Evolutionary conservation across 2,113 vertebrate species (phyloP).

Genomic region (Oryzias celebensis): DNA sequence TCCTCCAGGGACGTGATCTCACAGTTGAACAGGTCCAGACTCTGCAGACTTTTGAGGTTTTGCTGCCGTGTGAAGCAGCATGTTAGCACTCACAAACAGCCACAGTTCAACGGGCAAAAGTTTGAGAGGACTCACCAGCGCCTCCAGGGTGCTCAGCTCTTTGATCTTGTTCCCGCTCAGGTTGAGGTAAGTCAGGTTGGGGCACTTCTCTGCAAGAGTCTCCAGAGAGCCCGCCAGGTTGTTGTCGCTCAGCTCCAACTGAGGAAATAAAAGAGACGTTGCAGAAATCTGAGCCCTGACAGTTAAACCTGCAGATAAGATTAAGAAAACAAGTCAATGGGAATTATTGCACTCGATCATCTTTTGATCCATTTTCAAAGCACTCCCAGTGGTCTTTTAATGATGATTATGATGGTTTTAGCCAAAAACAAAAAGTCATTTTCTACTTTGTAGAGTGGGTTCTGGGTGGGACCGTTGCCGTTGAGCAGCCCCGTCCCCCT

Average conservation of each 20-base stretch:
- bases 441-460: too few relatives aligned
- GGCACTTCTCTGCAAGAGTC: conserved; percentile 81
- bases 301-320: too few relatives aligned
- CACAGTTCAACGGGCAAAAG: not conserved
- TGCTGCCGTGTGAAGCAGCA: conserved; percentile 59
- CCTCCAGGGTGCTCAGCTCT: conserved; percentile 84
- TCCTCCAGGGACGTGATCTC: conserved; percentile 83
- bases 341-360: too few relatives aligned
- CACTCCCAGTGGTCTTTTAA: too few relatives aligned
- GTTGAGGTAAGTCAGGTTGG: conserved; percentile 84
- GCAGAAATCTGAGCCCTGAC: too few relatives aligned
- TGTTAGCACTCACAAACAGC: not conserved
- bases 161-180: conserved; percentile 87
- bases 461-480: too few relatives aligned
- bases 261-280: not conserved
- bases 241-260: conserved; percentile 86
- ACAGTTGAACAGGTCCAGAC: conserved; percentile 82
- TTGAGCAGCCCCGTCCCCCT: too few relatives aligned
- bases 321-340: too few relatives aligned
- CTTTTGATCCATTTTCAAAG: too few relatives aligned
- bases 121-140: conserved; percentile 76
- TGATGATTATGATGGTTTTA: too few relatives aligned
- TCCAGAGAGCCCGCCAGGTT: conserved; percentile 81
- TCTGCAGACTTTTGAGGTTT: conserved; percentile 78
- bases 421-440: too few relatives aligned